Evolutionary conservation across 1,140 invertebrate genomes (phyloP).

Genomic region (Drosophila orena): DNA sequence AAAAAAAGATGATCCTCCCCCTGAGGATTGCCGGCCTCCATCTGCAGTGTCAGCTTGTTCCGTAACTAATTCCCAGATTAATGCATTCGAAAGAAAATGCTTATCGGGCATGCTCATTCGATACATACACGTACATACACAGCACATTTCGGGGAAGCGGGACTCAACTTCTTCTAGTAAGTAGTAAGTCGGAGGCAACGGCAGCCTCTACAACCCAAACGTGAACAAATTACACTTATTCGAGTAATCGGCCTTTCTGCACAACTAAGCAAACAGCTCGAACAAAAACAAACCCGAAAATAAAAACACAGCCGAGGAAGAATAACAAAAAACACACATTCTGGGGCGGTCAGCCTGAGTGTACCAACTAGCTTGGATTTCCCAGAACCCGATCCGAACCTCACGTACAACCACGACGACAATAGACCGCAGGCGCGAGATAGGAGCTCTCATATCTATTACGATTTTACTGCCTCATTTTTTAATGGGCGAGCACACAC

Average conservation of each 20-base stretch:
- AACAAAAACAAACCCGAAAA: slow-evolving; percentile 38
- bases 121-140: too few relatives aligned
- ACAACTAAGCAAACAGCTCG: slow-evolving; percentile 66
- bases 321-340: slow-evolving; percentile 56
- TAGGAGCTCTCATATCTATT: slow-evolving; percentile 58
- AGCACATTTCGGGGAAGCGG: slow-evolving; percentile 57
- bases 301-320: slow-evolving; percentile 23
- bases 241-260: slow-evolving; percentile 71
- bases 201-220: slow-evolving; percentile 11
- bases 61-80: slow-evolving; percentile 43
- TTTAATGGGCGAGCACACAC: slow-evolving; percentile 46
- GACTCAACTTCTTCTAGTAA: slow-evolving; percentile 22
- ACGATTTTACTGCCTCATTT: slow-evolving; percentile 79
- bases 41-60: slow-evolving; percentile 22
- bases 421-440: slow-evolving; percentile 45
- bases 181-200: slow-evolving; percentile 1
- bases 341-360: slow-evolving; percentile 57
- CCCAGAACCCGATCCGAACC: slow-evolving; percentile 62
- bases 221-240: slow-evolving; percentile 38
- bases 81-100: slow-evolving; percentile 61
- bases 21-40: neutral
- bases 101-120: slow-evolving; percentile 48
- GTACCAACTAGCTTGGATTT: slow-evolving; percentile 62
- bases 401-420: slow-evolving; percentile 33
- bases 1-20: slow-evolving; percentile 8